Conservation (phyloP, 2,888 invertebrate genomes). For the Sthenelais limicola region DNA sequence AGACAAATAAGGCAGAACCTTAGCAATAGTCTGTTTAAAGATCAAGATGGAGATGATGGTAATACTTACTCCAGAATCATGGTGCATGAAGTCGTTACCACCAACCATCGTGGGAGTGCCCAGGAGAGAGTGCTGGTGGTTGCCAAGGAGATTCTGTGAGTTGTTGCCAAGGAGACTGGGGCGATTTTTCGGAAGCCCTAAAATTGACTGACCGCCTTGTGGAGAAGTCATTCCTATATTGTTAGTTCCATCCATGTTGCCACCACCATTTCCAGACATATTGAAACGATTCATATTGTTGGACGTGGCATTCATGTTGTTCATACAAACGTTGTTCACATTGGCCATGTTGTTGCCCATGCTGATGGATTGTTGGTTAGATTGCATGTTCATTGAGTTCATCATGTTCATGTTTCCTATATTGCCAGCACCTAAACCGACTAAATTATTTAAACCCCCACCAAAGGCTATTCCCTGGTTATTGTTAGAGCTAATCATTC, state of each 20-base stretch:
- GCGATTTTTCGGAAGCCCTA: constrained; percentile 8
- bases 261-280: neutral
- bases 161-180: constrained; percentile 15
- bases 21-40: no score
- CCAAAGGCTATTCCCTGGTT: no score
- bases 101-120: constrained; percentile 29
- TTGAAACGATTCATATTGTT: no score
- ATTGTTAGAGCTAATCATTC: neutral
- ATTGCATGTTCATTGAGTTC: neutral
- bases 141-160: constrained; percentile 23
- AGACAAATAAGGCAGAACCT: neutral
- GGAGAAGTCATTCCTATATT: constrained; percentile 29
- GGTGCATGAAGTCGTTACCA: constrained; percentile 24
- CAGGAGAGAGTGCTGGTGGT: constrained; percentile 10
- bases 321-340: no score
- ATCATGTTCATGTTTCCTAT: constrained; percentile 11
- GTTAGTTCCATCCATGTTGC: neutral
- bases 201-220: constrained; percentile 16
- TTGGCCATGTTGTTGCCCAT: constrained; percentile 21
- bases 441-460: no score
- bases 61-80: constrained; percentile 32
- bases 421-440: no score
- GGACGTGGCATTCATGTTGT: no score
- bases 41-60: no score
- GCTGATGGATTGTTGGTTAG: neutral